Evolutionary conservation across 2,888 invertebrate genomes (phyloP).

Genomic region (Chalcis sispes): DNA sequence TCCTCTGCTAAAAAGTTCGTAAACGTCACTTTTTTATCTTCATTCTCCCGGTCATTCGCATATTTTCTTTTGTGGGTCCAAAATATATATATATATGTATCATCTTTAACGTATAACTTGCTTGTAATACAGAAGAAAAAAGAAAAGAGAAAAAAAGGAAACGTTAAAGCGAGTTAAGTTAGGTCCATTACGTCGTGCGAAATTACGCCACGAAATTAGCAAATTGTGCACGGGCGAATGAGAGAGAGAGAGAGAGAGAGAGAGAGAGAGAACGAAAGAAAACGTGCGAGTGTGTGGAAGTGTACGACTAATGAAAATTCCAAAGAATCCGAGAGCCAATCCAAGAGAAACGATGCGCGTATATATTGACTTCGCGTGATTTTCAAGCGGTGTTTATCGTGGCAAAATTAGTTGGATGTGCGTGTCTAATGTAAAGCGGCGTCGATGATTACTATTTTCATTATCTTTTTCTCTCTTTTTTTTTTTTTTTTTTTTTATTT

Average conservation of each 20-base stretch:
- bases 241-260: too few species aligned
- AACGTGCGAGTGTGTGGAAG: background rate
- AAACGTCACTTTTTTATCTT: too few species aligned
- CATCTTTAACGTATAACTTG: background rate
- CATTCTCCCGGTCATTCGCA: too few species aligned
- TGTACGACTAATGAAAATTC: slow-evolving; percentile 29
- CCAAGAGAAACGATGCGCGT: too few species aligned
- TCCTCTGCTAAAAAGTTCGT: too few species aligned
- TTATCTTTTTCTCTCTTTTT: too few species aligned
- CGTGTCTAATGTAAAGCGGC: slow-evolving; percentile 4
- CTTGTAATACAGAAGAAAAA: background rate
- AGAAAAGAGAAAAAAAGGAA: background rate
- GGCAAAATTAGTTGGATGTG: slow-evolving; percentile 13
- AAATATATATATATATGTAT: too few species aligned
- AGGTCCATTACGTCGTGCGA: slow-evolving; percentile 4
- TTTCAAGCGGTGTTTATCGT: slow-evolving; percentile 19
- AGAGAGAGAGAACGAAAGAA: too few species aligned
- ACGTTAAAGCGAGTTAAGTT: background rate
- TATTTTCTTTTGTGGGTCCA: too few species aligned
- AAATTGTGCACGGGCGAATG: slow-evolving; percentile 8
- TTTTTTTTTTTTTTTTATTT: too few species aligned
- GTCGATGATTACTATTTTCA: too few species aligned
- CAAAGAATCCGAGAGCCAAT: background rate
- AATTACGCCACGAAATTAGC: slow-evolving; percentile 28
- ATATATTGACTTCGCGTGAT: background rate